phyloP scores from a whole-genome alignment of 1,140 invertebrate genomes.

The Carposina sasakii region DNA sequence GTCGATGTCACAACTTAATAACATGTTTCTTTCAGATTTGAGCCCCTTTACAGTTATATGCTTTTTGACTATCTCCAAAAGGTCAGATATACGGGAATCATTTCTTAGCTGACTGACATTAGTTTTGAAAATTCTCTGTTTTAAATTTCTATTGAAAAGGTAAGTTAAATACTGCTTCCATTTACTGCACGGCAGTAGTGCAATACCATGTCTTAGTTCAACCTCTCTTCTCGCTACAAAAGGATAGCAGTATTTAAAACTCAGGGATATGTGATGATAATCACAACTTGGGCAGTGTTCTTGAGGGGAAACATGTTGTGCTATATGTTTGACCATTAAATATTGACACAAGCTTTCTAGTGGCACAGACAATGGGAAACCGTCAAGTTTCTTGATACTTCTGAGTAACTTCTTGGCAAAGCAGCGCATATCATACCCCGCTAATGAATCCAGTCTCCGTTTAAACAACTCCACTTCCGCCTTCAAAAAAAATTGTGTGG shows the following conservation, averaged over 20 bases:
- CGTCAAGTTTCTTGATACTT: constrained; percentile 39
- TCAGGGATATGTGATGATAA: constrained; percentile 51
- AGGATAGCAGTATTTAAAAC: constrained; percentile 69
- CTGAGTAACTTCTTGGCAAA: constrained; percentile 57
- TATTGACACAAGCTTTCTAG: constrained; percentile 40
- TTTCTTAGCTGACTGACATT: constrained; percentile 34
- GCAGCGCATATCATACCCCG: constrained; percentile 45
- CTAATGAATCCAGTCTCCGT: constrained; percentile 37
- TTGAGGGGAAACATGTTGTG: constrained; percentile 40
- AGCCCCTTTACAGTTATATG: no score
- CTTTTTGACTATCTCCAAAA: constrained; percentile 50
- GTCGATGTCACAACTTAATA: constrained; percentile 69
- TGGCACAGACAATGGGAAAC: constrained; percentile 25
- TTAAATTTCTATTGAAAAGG: constrained; percentile 69
- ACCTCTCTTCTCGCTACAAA: constrained; percentile 70
- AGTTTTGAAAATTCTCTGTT: constrained; percentile 47
- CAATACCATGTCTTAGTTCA: constrained; percentile 66
- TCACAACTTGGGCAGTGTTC: constrained; percentile 37
- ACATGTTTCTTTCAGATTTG: constrained; percentile 22
- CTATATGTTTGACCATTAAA: constrained; percentile 45
- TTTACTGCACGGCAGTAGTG: constrained; percentile 70
- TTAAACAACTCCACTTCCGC: constrained; percentile 46
- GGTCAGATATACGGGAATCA: constrained; percentile 71
- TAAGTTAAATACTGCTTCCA: constrained; percentile 71
- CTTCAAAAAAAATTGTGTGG: constrained; percentile 39